phyloP scores from a whole-genome alignment of 2,888 invertebrate genomes.

The Notocelia uddmanniana region DNA sequence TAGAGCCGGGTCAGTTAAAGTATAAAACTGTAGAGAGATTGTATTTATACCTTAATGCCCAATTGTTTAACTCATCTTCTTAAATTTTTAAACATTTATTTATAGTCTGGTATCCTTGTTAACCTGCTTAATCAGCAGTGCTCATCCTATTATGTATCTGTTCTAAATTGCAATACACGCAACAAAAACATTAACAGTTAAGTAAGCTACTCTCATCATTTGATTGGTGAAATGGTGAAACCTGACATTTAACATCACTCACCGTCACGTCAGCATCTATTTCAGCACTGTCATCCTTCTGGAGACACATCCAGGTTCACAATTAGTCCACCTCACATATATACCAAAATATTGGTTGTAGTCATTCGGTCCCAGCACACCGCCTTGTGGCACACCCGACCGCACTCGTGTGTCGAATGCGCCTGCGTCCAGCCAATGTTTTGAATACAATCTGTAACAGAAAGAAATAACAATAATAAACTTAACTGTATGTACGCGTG shows the following conservation, averaged over 20 bases:
- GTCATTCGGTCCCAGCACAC: slow-evolving; percentile 55
- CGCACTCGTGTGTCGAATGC: slow-evolving; percentile 70
- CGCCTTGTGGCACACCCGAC: slow-evolving; percentile 73
- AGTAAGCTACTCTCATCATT: background rate
- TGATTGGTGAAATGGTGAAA: background rate
- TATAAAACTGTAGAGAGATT: no score
- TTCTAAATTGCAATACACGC: no score
- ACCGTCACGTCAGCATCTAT: slow-evolving; percentile 77
- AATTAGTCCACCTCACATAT: slow-evolving; percentile 59
- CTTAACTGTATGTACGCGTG: slow-evolving; percentile 61
- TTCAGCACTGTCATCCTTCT: slow-evolving; percentile 76
- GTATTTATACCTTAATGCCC: no score
- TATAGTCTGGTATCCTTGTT: no score
- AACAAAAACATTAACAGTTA: background rate
- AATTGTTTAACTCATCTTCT: no score
- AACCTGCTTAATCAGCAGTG: no score
- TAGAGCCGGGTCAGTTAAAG: no score
- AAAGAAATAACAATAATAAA: slow-evolving; percentile 84
- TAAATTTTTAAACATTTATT: no score
- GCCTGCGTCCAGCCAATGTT: slow-evolving; percentile 71
- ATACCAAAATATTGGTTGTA: slow-evolving; percentile 3
- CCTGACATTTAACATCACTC: slow-evolving; percentile 52
- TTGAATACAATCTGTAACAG: slow-evolving; percentile 84
- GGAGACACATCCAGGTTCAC: slow-evolving; percentile 82
- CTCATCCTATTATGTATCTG: no score